These are phyloP conservation scores for Drosophila barbarae DNA, from an alignment of 2,888 invertebrate species.

Conservation along the genomic window DNA sequence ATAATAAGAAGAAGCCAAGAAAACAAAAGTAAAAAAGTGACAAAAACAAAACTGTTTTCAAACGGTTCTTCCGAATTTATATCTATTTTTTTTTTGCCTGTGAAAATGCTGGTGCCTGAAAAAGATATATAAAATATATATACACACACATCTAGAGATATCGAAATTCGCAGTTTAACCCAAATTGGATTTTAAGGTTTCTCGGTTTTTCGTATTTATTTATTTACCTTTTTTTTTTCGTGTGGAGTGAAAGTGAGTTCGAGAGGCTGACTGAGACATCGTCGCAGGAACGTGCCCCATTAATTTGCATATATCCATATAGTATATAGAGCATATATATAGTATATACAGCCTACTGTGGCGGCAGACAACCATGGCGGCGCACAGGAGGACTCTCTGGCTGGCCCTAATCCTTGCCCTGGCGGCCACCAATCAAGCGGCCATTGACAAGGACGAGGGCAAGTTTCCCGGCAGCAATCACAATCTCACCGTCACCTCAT, in stretches of 20 bases:
- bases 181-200: slow-evolving; percentile 47
- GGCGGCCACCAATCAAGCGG: slow-evolving; percentile 46
- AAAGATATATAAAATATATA: slow-evolving; percentile 17
- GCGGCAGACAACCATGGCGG: slow-evolving; percentile 7
- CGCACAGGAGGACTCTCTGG: slow-evolving; percentile 24
- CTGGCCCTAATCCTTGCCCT: slow-evolving; percentile 37
- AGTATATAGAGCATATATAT: slow-evolving; percentile 23
- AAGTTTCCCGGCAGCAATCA: slow-evolving; percentile 36
- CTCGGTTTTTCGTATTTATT: slow-evolving; percentile 34
- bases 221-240: slow-evolving; percentile 32
- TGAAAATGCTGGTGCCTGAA: slow-evolving; percentile 56
- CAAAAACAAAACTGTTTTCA: slow-evolving; percentile 53
- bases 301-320: slow-evolving; percentile 54
- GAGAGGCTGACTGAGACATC: slow-evolving; percentile 24
- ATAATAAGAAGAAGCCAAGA: neutral
- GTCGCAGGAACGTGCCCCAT: slow-evolving; percentile 59
- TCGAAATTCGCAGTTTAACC: slow-evolving; percentile 42
- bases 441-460: slow-evolving; percentile 65
- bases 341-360: slow-evolving; percentile 1
- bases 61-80: slow-evolving; percentile 45
- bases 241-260: slow-evolving; percentile 63
- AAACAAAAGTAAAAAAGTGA: slow-evolving; percentile 67
- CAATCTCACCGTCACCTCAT: slow-evolving; percentile 12
- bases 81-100: slow-evolving; percentile 25
- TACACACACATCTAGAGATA: slow-evolving; percentile 21